Evolutionary conservation across 2,113 vertebrate genomes (phyloP).

Genomic region (Cranoglanis bouderius): DNA sequence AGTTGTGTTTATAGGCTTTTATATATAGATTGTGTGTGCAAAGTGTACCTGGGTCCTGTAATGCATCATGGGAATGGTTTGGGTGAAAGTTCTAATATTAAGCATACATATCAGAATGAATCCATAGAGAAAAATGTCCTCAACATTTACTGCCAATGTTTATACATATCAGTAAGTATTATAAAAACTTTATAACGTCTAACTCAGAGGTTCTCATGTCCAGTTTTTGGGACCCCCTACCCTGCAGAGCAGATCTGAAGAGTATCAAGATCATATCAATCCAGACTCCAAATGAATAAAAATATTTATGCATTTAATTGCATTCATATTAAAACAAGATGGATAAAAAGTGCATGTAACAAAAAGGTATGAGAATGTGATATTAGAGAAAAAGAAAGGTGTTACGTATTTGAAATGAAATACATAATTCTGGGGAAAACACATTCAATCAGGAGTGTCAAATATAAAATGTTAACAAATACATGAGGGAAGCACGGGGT

Average conservation of each 20-base stretch:
- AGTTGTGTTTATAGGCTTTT: neutral
- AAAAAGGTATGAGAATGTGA: slow-evolving; percentile 24
- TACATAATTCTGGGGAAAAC: neutral
- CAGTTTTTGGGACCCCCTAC: neutral
- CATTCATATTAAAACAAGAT: slow-evolving; percentile 39
- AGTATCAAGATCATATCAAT: neutral
- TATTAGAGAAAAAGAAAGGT: neutral
- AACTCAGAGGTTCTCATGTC: neutral
- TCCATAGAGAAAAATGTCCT: neutral
- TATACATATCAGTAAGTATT: neutral
- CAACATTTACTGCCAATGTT: neutral
- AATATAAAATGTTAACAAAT: slow-evolving; percentile 27
- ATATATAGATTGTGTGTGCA: neutral
- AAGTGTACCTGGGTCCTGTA: neutral
- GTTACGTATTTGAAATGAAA: slow-evolving; percentile 20
- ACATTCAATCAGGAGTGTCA: neutral
- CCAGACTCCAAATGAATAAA: neutral
- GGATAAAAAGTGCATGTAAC: slow-evolving; percentile 31
- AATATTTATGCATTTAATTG: slow-evolving; percentile 41
- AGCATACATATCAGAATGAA: neutral
- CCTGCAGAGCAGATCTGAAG: neutral
- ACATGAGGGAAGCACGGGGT: neutral
- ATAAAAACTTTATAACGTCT: neutral
- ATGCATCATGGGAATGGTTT: neutral
- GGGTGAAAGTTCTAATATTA: neutral